Evolutionary conservation across 2,888 invertebrate species (phyloP), one percentile per base, ranked within the genome.

Genomic region (Acholoe squamosa): DNA sequence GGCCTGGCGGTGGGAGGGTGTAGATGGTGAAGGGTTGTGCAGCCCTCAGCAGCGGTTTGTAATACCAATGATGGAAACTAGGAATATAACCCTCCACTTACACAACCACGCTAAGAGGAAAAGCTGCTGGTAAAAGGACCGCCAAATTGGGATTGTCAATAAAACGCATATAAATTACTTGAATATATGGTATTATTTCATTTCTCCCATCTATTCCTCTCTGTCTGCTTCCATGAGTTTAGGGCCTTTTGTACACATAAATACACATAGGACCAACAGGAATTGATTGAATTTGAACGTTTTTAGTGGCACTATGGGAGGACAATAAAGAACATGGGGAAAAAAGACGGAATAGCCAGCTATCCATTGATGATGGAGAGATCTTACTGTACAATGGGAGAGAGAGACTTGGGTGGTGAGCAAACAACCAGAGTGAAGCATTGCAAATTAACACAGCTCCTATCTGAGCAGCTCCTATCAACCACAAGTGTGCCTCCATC

Each of bases 361-460:
- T 43, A 61, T 61, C n/a, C 61, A 61, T n/a, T 61, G 61, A 61
- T 19, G 61, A 0, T n/a, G n/a, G 61, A 61, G 61, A 61, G 61
- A 61, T n/a, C 61, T 61, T 19, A 19, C 61, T n/a, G 3, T 61
- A 61, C 61, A 61, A 61, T 61, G n/a, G 61, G 14, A 19, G n/a
- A 19, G n/a, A 3, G 61, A n/a, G 19, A 3, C 3, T n/a, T n/a
- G 61, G 61, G 61, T n/a, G 61, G 61, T 61, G 61, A n/a, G 61
- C 61, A 61, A 61, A 61, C 61, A 61, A n/a, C 61, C n/a, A 61
- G 5, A 61, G 61, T 61, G 61, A n/a, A n/a, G 19, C 22, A 0
- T n/a, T 61, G 19, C 61, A 61, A 61, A 61, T 61, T 61, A 61
- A 61, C 61, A 61, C 61, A 61, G 61, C 61, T 19, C n/a, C 19